A percentile compares a stretch with the other conserved stretches of the same genome.
phyloP scores from a whole-genome alignment of 2,113 vertebrate species.

The Austrofundulus limnaeus region DNA sequence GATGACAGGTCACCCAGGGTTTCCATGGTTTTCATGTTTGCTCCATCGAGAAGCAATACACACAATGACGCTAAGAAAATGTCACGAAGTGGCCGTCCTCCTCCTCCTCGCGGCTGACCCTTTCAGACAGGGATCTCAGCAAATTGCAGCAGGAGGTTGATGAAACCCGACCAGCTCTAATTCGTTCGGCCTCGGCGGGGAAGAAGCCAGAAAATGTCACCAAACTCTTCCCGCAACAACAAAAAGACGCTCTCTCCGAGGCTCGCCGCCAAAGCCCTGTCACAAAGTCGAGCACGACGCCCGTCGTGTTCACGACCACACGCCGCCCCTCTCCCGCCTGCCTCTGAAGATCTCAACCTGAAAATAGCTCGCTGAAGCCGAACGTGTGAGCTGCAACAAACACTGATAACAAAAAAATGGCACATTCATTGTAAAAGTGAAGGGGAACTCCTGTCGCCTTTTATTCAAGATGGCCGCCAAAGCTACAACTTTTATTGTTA shows the following conservation, averaged over 20 bases:
- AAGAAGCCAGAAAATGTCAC: constrained; percentile 59
- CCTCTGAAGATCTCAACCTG: constrained; percentile 53
- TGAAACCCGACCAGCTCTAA: constrained; percentile 42
- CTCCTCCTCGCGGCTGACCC: constrained; percentile 47
- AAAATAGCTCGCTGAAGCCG: constrained; percentile 54
- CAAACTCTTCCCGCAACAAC: constrained; percentile 58
- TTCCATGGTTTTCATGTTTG: constrained; percentile 29
- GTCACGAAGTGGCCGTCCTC: constrained; percentile 28
- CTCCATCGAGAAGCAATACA: constrained; percentile 16
- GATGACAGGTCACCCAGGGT: constrained; percentile 5
- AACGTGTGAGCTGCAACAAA: constrained; percentile 50
- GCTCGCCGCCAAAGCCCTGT: constrained; percentile 17
- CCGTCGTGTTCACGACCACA: constrained; percentile 28
- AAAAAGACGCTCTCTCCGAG: constrained; percentile 44
- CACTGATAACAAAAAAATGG: constrained; percentile 58
- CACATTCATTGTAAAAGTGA: constrained; percentile 65
- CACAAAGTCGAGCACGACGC: constrained; percentile 52
- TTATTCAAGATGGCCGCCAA: too few species aligned
- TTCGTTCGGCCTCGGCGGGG: constrained; percentile 20
- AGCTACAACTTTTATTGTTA: too few species aligned
- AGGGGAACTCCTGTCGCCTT: too few species aligned
- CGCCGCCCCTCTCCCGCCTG: constrained; percentile 15
- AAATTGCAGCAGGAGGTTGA: constrained; percentile 33
- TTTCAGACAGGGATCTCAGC: constrained; percentile 17
- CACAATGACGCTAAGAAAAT: constrained; percentile 30